phyloP scores from a whole-genome alignment of 2,888 invertebrate genomes.

The Agrilus cyanescens region DNA sequence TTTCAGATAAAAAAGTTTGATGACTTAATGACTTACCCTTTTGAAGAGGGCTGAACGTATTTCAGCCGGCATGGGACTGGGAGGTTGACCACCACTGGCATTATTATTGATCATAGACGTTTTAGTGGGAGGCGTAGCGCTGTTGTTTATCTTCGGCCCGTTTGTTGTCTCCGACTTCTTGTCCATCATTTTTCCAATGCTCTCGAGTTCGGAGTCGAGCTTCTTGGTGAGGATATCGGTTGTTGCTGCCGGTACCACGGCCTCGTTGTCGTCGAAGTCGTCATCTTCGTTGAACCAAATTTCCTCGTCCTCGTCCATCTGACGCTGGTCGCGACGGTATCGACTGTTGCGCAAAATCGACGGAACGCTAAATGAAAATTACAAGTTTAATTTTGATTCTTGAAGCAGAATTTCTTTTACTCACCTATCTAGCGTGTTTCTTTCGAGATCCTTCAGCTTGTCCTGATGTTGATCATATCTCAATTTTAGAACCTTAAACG shows the following conservation, averaged over 20 bases:
- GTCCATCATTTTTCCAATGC: slow-evolving; percentile 38
- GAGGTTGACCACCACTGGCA: slow-evolving; percentile 29
- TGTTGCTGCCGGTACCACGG: slow-evolving; percentile 40
- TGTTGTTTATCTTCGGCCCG: slow-evolving; percentile 31
- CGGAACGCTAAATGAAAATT: slow-evolving; percentile 46
- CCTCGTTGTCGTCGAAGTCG: slow-evolving; percentile 72
- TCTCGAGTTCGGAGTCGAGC: slow-evolving; percentile 47
- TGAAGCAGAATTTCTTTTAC: slow-evolving; percentile 10
- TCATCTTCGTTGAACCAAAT: slow-evolving; percentile 99
- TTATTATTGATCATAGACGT: slow-evolving; percentile 37
- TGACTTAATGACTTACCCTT: slow-evolving; percentile 31
- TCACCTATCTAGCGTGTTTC: slow-evolving; percentile 60
- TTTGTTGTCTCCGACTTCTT: slow-evolving; percentile 29
- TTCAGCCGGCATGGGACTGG: slow-evolving; percentile 26
- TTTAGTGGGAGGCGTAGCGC: slow-evolving; percentile 23
- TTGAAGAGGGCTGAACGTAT: slow-evolving; percentile 39
- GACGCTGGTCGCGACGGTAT: slow-evolving; percentile 83
- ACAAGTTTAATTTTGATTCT: neutral
- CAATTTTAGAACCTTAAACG: slow-evolving; percentile 84
- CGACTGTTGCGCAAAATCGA: slow-evolving; percentile 70
- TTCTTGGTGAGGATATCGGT: slow-evolving; percentile 44
- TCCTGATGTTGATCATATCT: slow-evolving; percentile 89
- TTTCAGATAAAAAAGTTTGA: neutral
- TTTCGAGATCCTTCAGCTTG: slow-evolving; percentile 74
- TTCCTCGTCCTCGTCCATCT: slow-evolving; percentile 95